Conservation (phyloP, 2,113 vertebrate genomes). For the Alaudala cheleensis region DNA sequence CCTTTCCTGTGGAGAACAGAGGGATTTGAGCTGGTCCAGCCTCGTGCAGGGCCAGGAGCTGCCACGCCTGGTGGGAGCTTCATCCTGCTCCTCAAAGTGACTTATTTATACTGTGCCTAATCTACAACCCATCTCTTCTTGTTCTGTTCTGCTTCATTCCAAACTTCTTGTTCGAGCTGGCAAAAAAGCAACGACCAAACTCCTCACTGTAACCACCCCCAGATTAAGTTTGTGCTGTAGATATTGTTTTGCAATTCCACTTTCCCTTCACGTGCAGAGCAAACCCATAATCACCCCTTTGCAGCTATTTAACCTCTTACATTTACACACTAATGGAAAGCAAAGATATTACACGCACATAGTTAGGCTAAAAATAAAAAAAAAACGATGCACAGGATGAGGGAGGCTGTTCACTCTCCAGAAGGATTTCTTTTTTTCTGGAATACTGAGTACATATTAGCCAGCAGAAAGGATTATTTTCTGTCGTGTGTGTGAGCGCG, state of each 20-base stretch:
- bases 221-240: neutral
- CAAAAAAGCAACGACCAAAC: neutral
- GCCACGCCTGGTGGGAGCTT: neutral
- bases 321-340: constrained; percentile 21
- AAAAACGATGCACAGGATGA: constrained; percentile 21
- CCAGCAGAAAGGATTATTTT: constrained; percentile 42
- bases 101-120: constrained; percentile 43
- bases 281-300: neutral
- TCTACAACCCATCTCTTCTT: neutral
- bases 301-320: constrained; percentile 31
- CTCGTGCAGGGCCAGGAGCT: neutral
- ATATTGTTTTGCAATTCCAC: neutral
- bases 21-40: neutral
- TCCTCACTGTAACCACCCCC: neutral
- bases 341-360: constrained; percentile 31
- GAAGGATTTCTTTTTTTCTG: neutral
- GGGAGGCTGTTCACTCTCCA: constrained; percentile 26
- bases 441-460: constrained; percentile 15
- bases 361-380: constrained; percentile 35
- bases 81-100: neutral
- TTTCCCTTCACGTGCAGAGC: constrained; percentile 36
- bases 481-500: constrained; percentile 39
- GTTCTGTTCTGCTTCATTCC: neutral
- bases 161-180: constrained; percentile 7
- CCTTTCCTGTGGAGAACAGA: neutral